Evolutionary conservation across 2,888 invertebrate genomes (phyloP).

Genomic region (Orthosia gothica): DNA sequence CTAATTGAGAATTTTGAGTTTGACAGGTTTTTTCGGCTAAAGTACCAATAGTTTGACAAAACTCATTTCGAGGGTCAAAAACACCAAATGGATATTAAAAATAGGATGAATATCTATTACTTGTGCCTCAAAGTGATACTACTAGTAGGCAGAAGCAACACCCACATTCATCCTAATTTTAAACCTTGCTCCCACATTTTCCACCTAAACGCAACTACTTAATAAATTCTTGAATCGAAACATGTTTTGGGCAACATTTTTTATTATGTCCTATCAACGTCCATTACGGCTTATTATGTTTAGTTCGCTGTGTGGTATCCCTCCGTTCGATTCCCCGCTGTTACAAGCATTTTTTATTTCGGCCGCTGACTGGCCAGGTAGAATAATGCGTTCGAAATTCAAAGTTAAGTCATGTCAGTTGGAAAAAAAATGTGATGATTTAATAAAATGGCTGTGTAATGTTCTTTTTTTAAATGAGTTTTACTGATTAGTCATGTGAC

Average conservation of each 20-base stretch:
- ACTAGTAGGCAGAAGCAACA: background rate
- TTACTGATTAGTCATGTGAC: constrained; percentile 23
- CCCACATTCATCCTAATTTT: constrained; percentile 31
- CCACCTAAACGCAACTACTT: constrained; percentile 56
- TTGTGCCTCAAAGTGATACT: background rate
- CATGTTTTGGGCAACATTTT: constrained; percentile 68
- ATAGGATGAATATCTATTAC: background rate
- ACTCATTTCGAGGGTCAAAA: too few species aligned
- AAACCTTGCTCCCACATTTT: constrained; percentile 51
- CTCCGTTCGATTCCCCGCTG: constrained; percentile 81
- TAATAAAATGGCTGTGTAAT: constrained; percentile 54
- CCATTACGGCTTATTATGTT: constrained; percentile 87
- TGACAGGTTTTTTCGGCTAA: too few species aligned
- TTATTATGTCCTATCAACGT: constrained; percentile 81
- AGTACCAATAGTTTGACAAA: too few species aligned
- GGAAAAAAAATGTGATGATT: constrained; percentile 62
- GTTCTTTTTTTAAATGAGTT: constrained; percentile 40
- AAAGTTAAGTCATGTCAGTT: constrained; percentile 52
- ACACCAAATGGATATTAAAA: background rate
- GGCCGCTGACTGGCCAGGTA: constrained; percentile 62
- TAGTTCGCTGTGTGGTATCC: constrained; percentile 83
- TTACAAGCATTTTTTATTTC: constrained; percentile 69
- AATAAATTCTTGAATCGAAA: constrained; percentile 59
- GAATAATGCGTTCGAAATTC: constrained; percentile 62
- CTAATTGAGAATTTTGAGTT: too few species aligned